phyloP scores from a whole-genome alignment of 2,888 invertebrate species.

The Lasioglossum malachurum region DNA sequence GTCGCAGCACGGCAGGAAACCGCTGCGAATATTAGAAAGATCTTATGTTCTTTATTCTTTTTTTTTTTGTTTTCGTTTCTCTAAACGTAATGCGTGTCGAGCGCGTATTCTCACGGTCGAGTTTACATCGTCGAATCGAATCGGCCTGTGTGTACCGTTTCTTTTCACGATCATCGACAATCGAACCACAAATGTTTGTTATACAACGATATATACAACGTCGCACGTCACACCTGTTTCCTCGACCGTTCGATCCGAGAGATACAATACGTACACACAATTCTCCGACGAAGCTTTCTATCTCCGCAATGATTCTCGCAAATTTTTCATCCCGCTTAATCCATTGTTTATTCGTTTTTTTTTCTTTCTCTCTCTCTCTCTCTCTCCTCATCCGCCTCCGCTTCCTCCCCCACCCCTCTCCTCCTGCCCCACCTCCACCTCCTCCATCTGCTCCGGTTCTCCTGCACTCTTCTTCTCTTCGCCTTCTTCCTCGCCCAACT shows the following conservation, averaged over 20 bases:
- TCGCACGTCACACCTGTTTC: constrained; percentile 36
- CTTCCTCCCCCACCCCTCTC: background rate
- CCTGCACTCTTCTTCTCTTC: background rate
- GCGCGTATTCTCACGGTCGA: background rate
- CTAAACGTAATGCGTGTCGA: background rate
- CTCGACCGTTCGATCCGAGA: background rate
- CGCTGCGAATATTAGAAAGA: background rate
- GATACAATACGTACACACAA: background rate
- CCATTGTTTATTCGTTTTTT: background rate
- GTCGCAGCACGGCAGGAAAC: background rate
- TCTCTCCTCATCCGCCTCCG: background rate
- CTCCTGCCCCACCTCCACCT: constrained; percentile 13
- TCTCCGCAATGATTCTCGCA: background rate
- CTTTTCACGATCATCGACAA: background rate
- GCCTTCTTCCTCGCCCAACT: constrained; percentile 9
- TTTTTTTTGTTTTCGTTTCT: background rate
- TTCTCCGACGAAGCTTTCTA: background rate
- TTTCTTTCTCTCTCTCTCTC: background rate
- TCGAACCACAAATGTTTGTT: constrained; percentile 23
- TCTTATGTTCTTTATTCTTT: background rate
- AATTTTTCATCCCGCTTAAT: background rate
- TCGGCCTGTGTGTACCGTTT: background rate
- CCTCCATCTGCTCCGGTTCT: constrained; percentile 13
- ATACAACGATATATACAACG: constrained; percentile 25
- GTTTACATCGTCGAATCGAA: background rate